A percentile compares a stretch with the other conserved stretches of the same genome.
These are phyloP conservation scores for Gymnothorax javanicus DNA, from an alignment of 2,797 vertebrate species.

Conservation along the genomic window DNA sequence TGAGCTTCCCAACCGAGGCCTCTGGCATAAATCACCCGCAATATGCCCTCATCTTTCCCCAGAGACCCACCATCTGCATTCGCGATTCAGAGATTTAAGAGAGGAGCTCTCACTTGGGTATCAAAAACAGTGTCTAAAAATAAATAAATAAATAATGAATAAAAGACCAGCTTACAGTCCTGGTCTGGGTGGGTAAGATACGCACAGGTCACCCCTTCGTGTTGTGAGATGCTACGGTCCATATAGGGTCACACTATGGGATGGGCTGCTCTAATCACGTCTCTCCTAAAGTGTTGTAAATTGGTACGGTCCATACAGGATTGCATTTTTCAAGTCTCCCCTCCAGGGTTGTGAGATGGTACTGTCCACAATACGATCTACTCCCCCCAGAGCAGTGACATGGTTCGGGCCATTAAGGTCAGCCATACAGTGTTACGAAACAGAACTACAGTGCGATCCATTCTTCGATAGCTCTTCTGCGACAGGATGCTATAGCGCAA, in stretches of 20 bases:
- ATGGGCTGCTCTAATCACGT: no score
- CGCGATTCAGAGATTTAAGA: not conserved
- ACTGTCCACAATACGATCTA: not conserved
- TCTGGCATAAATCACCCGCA: not conserved
- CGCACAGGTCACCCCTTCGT: not conserved
- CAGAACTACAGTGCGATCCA: no score
- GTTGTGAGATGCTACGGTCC: not conserved
- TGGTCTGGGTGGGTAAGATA: not conserved
- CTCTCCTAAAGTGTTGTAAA: not conserved
- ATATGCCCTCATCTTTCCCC: not conserved
- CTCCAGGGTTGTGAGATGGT: not conserved
- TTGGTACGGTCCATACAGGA: not conserved
- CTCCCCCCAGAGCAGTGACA: no score
- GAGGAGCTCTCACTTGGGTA: no score
- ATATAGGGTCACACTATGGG: not conserved
- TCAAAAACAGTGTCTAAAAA: not conserved
- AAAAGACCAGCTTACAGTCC: not conserved
- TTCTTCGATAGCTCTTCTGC: no score
- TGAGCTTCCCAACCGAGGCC: not conserved
- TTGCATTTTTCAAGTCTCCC: not conserved
- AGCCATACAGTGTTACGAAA: no score
- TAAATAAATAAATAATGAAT: not conserved
- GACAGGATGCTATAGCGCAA: no score
- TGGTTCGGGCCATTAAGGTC: no score
- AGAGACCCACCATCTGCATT: not conserved